Percentiles rank a stretch among this genome's conserved stretches.
Evolutionary conservation across 2,113 vertebrate genomes (phyloP).

Genomic region (Lathamus discolor): DNA sequence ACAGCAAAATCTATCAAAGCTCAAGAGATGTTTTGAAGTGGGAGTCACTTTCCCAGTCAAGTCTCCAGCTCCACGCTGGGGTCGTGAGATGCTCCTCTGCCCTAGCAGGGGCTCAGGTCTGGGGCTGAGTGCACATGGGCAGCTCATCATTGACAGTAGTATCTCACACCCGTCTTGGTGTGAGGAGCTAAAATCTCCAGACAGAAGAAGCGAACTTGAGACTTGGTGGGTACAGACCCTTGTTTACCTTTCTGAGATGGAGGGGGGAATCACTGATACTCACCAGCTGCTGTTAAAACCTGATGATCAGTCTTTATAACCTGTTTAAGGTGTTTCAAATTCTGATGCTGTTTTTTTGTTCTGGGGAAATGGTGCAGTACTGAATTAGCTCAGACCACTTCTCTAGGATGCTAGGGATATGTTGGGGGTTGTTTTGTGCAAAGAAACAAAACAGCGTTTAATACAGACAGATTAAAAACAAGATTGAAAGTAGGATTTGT

Average conservation of each 20-base stretch:
- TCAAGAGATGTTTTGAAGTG: neutral
- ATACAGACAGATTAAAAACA: neutral
- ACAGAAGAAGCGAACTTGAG: neutral
- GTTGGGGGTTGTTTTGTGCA: neutral
- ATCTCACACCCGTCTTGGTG: neutral
- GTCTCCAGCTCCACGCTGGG: neutral
- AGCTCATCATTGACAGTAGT: neutral
- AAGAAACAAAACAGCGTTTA: neutral
- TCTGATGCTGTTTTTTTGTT: neutral
- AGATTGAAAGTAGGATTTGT: neutral
- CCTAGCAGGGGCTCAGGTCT: neutral
- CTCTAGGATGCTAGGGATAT: neutral
- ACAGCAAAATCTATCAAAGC: neutral
- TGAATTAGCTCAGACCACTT: neutral
- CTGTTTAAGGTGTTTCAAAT: neutral
- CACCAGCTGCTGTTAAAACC: neutral
- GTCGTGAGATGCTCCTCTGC: neutral
- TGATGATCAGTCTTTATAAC: neutral
- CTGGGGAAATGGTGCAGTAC: neutral
- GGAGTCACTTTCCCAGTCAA: neutral
- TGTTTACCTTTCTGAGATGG: neutral
- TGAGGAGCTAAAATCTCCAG: neutral
- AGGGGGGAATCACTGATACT: neutral
- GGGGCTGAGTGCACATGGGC: neutral
- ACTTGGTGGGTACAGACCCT: neutral